A percentile compares a stretch with the other conserved stretches of the same genome.
Conservation (phyloP, 2,888 invertebrate species). For the Eupelmus urozonus region DNA sequence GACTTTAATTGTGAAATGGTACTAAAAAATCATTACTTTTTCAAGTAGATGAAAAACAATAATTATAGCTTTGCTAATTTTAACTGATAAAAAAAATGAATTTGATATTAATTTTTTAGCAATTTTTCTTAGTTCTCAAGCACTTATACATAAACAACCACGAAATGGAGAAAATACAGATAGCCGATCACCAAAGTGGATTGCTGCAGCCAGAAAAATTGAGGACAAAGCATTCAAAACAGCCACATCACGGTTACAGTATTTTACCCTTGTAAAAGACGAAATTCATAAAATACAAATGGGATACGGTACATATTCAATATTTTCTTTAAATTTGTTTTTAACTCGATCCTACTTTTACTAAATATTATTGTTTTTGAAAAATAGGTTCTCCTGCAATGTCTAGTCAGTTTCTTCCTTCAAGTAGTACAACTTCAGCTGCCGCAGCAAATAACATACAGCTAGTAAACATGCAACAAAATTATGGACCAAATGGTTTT, state of each 20-base stretch:
- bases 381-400: constrained; percentile 45
- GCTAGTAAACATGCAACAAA: constrained; percentile 56
- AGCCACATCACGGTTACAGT: constrained; percentile 51
- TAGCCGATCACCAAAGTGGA: constrained; percentile 54
- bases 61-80: too few species aligned
- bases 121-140: constrained; percentile 36
- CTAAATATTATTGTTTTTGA: constrained; percentile 2
- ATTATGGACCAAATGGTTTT: constrained; percentile 56
- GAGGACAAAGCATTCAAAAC: constrained; percentile 56
- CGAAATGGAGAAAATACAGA: constrained; percentile 48
- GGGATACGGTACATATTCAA: constrained; percentile 45
- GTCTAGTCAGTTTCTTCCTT: constrained; percentile 59
- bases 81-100: too few species aligned
- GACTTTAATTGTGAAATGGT: too few species aligned
- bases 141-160: constrained; percentile 33
- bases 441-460: constrained; percentile 54
- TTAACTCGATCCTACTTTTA: neutral
- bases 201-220: constrained; percentile 49
- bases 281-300: constrained; percentile 57
- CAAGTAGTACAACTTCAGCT: constrained; percentile 58
- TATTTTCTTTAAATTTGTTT: too few species aligned
- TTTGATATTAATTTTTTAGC: constrained; percentile 1
- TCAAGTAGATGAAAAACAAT: neutral
- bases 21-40: too few species aligned
- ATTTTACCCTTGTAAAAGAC: constrained; percentile 52